These are phyloP conservation scores for Andrena cerasifolii DNA, from an alignment of 1,140 invertebrate species.

Conservation along the genomic window DNA sequence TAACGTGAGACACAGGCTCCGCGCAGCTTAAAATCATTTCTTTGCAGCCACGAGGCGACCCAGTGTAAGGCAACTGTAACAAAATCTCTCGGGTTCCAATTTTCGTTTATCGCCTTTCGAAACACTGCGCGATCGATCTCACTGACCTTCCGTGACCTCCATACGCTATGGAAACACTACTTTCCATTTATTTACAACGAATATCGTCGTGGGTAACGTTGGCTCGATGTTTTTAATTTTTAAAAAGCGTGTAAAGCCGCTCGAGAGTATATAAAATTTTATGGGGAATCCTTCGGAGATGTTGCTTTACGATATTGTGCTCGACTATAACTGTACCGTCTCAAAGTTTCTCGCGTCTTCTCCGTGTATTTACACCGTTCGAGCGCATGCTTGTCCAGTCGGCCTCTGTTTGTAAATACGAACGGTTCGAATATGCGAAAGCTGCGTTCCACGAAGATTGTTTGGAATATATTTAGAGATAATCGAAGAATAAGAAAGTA, in stretches of 20 bases:
- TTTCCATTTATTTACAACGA: constrained; percentile 6
- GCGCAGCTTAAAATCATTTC: not conserved
- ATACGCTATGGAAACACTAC: constrained; percentile 14
- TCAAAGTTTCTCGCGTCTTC: not conserved
- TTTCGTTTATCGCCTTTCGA: constrained; percentile 8
- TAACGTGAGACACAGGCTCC: not conserved
- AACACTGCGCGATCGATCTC: not conserved
- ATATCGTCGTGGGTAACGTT: not conserved
- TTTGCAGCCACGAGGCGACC: not conserved
- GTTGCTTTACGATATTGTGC: not conserved
- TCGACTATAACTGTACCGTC: not conserved
- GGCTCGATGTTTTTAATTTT: not conserved
- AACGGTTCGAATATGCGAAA: not conserved
- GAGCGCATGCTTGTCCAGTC: not conserved
- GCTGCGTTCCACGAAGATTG: not conserved
- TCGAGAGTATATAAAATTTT: not conserved
- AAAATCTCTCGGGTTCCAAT: constrained; percentile 24
- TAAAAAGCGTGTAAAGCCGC: not conserved
- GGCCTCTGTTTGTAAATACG: not conserved
- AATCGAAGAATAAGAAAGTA: too few relatives aligned
- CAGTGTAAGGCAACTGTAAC: not conserved
- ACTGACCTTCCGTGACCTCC: constrained; percentile 5
- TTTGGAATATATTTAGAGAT: not conserved
- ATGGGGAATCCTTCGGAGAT: not conserved
- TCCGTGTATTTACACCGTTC: not conserved